Base-by-base conservation (phyloP, 2,888 invertebrate species). In the Linyphia triangularis region DNA sequence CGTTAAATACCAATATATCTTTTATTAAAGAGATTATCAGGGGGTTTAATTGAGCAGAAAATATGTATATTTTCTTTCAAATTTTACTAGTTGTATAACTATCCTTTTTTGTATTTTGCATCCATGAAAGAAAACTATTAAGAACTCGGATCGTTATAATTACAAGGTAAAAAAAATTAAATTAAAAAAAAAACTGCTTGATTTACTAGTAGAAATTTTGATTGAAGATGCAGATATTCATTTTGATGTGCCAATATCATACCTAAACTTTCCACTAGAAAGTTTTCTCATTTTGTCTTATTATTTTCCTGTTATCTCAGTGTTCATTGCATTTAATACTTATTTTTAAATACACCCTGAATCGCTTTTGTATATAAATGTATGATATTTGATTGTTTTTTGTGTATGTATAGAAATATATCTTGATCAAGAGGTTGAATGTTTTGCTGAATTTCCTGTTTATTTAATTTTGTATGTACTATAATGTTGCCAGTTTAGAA, bases 381-480 rank as follows among this genome's bases (percentile, higher is more conserved):
- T 51, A 51, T 51, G 51, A n/a, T 51, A 51, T 51, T 51, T 51
- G 51, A 51, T 51, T 51, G 51, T 16, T 51, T 51, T 51, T n/a
- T n/a, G n/a, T 51, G 51, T 51, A 51, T 51, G 51, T 9, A 33
- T 6, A 9, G 33, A 33, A 33, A 33, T 51, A n/a, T n/a, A 51
- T 51, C 51, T 51, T 51, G 51, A 51, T 51, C 51, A n/a, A n/a
- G 51, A 40, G 16, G 51, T 51, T 51, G 51, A 51, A 2, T 51
- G 51, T 1, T 51, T 13, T 51, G 2, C 51, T 6, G 13, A n/a
- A 51, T 6, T 51, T 51, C n/a, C 13, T 51, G 51, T 51, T 51
- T 51, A 51, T 51, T 51, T 51, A 51, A 51, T 51, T 51, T 51
- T 51, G 51, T 51, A 51, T 51, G 51, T 51, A n/a, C n/a, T n/a